A percentile compares a stretch with the other conserved stretches of the same genome.
Evolutionary conservation across 2,888 invertebrate species (phyloP).

Genomic region (Himalopsyche tibetana): DNA sequence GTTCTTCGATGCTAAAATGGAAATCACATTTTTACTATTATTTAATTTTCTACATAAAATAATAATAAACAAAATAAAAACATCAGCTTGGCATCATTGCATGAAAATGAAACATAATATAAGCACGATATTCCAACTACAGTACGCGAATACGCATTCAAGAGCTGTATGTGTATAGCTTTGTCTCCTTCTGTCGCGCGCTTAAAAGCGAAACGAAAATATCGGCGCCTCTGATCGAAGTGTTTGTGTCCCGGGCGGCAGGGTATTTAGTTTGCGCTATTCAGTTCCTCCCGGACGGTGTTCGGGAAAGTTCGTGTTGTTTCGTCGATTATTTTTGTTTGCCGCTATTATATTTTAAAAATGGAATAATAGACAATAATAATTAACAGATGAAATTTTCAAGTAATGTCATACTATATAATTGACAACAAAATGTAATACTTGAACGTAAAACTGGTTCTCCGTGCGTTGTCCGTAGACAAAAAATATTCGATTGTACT

Average conservation of each 20-base stretch:
- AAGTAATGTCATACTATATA: not conserved
- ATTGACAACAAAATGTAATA: not conserved
- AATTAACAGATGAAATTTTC: not conserved
- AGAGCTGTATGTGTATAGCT: conserved; percentile 19
- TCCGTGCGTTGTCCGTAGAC: not conserved
- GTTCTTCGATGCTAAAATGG: no score
- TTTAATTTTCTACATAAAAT: not conserved
- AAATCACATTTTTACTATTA: no score
- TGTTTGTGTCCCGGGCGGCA: conserved; percentile 15
- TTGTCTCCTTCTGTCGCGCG: not conserved
- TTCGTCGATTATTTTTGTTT: not conserved
- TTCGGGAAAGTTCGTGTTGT: conserved; percentile 15
- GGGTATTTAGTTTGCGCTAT: conserved; percentile 34
- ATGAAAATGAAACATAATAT: not conserved
- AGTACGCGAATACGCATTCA: conserved; percentile 31
- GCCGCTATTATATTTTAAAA: not conserved
- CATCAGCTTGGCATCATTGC: not conserved
- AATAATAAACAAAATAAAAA: conserved; percentile 36
- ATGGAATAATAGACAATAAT: not conserved
- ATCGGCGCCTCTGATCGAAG: not conserved
- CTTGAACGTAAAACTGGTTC: not conserved
- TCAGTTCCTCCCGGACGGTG: conserved; percentile 32
- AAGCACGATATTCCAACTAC: conserved; percentile 41
- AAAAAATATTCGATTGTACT: not conserved
- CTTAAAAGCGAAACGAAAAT: conserved; percentile 36